phyloP scores from a whole-genome alignment of 1,140 invertebrate species.

The Bombus waltoni region DNA sequence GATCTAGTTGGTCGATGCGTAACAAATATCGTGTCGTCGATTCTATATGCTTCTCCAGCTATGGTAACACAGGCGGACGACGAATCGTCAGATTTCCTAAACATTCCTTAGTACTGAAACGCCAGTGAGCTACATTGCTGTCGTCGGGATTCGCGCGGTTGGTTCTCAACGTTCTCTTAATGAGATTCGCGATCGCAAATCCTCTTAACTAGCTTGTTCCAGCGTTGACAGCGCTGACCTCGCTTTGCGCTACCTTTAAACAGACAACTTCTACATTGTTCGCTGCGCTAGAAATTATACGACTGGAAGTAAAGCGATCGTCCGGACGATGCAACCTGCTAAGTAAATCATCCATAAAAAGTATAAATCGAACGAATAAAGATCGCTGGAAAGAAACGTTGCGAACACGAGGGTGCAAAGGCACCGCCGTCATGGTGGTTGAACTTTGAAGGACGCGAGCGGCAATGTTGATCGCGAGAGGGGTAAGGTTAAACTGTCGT shows the following conservation, averaged over 20 bases:
- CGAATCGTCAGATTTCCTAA: constrained; percentile 35
- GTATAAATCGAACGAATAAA: not conserved
- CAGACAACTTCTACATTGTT: not conserved
- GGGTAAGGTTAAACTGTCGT: too few relatives aligned
- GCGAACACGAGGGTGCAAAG: not conserved
- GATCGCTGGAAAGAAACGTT: not conserved
- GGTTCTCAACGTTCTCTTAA: constrained; percentile 77
- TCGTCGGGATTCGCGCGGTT: constrained; percentile 77
- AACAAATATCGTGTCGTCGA: not conserved
- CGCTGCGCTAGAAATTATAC: not conserved
- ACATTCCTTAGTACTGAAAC: constrained; percentile 7
- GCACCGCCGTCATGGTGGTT: not conserved
- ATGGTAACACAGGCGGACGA: not conserved
- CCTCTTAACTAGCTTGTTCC: constrained; percentile 73
- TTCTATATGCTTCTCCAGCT: rapidly evolving
- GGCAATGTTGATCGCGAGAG: not conserved
- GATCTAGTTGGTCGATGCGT: too few relatives aligned
- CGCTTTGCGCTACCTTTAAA: constrained; percentile 54
- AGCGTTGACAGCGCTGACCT: constrained; percentile 71
- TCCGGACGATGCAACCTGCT: constrained; percentile 26
- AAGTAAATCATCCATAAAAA: not conserved
- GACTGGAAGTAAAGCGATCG: constrained; percentile 17
- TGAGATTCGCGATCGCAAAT: constrained; percentile 75
- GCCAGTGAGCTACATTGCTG: constrained; percentile 26
- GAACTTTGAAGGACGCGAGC: not conserved